Conservation (phyloP, 2,797 vertebrate species). For the Semaprochilodus insignis region DNA sequence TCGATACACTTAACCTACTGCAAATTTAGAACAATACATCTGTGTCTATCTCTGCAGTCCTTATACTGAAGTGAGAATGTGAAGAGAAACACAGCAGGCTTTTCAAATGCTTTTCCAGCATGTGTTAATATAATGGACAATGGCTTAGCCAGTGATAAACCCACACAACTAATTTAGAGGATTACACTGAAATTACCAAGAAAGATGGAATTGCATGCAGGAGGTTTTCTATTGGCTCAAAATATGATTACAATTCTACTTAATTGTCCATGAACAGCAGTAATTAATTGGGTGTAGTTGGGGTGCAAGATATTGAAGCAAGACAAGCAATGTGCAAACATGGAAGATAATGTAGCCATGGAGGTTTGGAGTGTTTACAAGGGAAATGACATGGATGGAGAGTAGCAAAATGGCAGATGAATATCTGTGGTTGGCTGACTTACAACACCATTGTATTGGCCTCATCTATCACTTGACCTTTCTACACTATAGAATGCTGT, state of each 20-base stretch:
- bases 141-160: conserved; percentile 5
- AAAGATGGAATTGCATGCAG: conserved; percentile 26
- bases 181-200: conserved; percentile 22
- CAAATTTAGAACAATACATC: conserved; percentile 17
- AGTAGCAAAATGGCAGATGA: conserved; percentile 20
- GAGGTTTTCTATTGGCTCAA: conserved; percentile 8
- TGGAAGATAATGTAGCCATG: conserved; percentile 9
- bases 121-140: conserved; percentile 15
- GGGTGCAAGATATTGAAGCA: conserved; percentile 18
- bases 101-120: conserved; percentile 1
- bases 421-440: conserved; percentile 16
- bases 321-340: conserved; percentile 30
- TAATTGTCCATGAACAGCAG: conserved; percentile 45
- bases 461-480: not conserved
- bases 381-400: not conserved
- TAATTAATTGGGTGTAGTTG: conserved; percentile 33
- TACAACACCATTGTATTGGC: not conserved
- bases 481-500: not conserved
- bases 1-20: conserved; percentile 9
- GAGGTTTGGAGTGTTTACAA: conserved; percentile 10
- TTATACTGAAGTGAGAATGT: not conserved
- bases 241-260: conserved; percentile 45
- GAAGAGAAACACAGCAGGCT: not conserved
- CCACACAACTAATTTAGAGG: conserved; percentile 17
- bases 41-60: not conserved